A percentile compares a stretch with the other conserved stretches of the same genome.
These are phyloP conservation scores for Drosophila subquinaria DNA, from an alignment of 2,888 invertebrate species.

Conservation along the genomic window DNA sequence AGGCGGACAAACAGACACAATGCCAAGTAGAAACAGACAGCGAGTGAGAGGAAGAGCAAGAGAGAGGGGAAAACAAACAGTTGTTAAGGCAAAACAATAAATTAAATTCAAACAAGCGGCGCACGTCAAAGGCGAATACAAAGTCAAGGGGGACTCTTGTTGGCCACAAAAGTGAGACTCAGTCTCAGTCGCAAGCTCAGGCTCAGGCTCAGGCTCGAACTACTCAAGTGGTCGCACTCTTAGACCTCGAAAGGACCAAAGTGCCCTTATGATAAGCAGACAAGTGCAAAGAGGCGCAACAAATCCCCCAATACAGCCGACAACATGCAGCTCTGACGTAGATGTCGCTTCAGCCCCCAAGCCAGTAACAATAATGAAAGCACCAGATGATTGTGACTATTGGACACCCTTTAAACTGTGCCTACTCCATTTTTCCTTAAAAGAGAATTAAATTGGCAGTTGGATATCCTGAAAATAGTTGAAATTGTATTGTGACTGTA, in stretches of 20 bases:
- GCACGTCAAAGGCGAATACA: slow-evolving; percentile 64
- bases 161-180: slow-evolving; percentile 32
- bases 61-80: slow-evolving; percentile 36
- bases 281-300: slow-evolving; percentile 48
- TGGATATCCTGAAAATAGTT: not conserved
- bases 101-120: slow-evolving; percentile 70
- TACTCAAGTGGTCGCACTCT: slow-evolving; percentile 59
- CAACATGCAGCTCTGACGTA: slow-evolving; percentile 28
- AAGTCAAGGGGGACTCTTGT: slow-evolving; percentile 22
- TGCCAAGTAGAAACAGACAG: slow-evolving; percentile 25
- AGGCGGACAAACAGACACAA: slow-evolving; percentile 38
- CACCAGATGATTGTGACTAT: not conserved
- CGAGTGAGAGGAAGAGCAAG: not conserved
- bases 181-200: slow-evolving; percentile 17
- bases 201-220: slow-evolving; percentile 41
- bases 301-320: slow-evolving; percentile 6
- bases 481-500: not conserved
- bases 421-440: not conserved
- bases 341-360: not conserved
- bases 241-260: slow-evolving; percentile 56
- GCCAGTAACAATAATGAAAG: not conserved
- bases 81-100: slow-evolving; percentile 70
- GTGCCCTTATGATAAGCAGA: slow-evolving; percentile 70
- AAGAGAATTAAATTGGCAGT: not conserved
- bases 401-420: not conserved